Base-by-base conservation (phyloP, 2,888 invertebrate species). In the Auanema sp. region DNA sequence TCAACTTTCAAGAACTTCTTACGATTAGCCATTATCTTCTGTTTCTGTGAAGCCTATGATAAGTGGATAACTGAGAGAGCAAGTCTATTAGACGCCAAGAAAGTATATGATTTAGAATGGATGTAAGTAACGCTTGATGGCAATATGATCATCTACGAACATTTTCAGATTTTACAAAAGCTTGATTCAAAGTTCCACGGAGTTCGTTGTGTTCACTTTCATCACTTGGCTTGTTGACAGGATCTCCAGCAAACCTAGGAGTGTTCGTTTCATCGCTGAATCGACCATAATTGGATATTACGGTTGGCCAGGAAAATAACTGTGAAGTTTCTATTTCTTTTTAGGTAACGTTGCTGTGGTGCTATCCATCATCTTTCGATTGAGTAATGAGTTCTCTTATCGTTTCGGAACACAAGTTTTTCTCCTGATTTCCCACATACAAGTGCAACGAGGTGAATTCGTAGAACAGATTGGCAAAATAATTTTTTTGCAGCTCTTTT, bases 31-130 rank as follows among this genome's bases (percentile, higher is more conserved):
- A 87, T 92, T 12, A 88, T 93, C 24, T 86, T 92, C 52, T 86
- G 91, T 67, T 86, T 93, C 71, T 87, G 92, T 79, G 92, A 93
- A 85, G 90, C 92, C 0, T 92, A 91, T 83, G 79, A 82, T 33
- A 84, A 83, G 44, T 83, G 85, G 88, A 77, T 92, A 55, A 64
- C 69, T 11, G 72, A 78, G 44, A 66, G 75, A 41, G 71, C 74
- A 42, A 70, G 51, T 10, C 42, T 24, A n/a, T 68, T 71, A 60
- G 75, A 83, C 3, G 65, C 79, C 16, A 79, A 81, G 53, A 44
- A 56, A 42, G 58, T 79, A 12, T 82, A 83, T 40, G 84, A 84
- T n/a, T 66, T 85, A 16, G 85, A 85, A 65, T 77, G 81, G 78
- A 80, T 71, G 69, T 71, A 42, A 64, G 63, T 42, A 5, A 24